These are phyloP conservation scores for Sinocyclocheilus anophthalmus DNA, from an alignment of 2,113 vertebrate species.

Conservation along the genomic window DNA sequence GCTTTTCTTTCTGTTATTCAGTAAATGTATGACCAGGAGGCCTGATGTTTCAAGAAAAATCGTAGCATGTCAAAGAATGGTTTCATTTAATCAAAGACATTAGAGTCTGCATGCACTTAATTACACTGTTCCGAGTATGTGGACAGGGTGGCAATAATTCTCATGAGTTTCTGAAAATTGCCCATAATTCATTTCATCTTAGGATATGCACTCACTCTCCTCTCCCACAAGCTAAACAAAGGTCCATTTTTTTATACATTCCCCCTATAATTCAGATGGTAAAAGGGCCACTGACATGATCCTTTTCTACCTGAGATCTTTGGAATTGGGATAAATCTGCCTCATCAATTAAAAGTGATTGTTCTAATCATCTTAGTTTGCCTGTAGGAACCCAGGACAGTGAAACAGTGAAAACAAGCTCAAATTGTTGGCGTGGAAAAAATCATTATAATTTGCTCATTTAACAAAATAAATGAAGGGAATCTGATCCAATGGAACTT, in stretches of 20 bases:
- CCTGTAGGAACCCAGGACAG: neutral
- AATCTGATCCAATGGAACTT: slow-evolving; percentile 42
- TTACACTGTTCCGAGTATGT: slow-evolving; percentile 44
- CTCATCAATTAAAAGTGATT: slow-evolving; percentile 38
- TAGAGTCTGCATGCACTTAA: slow-evolving; percentile 51
- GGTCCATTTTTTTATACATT: neutral
- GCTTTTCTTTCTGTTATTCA: slow-evolving; percentile 6
- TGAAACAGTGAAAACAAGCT: neutral
- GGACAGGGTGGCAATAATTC: slow-evolving; percentile 26
- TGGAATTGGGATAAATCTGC: neutral
- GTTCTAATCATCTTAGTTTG: slow-evolving; percentile 37
- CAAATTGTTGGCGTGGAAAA: neutral
- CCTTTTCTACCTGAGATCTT: slow-evolving; percentile 1
- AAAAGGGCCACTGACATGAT: slow-evolving; percentile 3
- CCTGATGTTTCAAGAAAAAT: neutral
- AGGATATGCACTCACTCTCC: neutral
- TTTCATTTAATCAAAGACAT: slow-evolving; percentile 49
- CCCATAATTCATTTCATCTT: slow-evolving; percentile 48
- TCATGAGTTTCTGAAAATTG: slow-evolving; percentile 40
- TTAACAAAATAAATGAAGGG: slow-evolving; percentile 43
- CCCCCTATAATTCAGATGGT: neutral
- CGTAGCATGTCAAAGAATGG: slow-evolving; percentile 7
- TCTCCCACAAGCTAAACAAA: neutral
- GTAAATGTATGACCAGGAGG: neutral
- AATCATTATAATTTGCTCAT: slow-evolving; percentile 1